phyloP scores from a whole-genome alignment of 2,888 invertebrate genomes.

The Portevinia maculata region DNA sequence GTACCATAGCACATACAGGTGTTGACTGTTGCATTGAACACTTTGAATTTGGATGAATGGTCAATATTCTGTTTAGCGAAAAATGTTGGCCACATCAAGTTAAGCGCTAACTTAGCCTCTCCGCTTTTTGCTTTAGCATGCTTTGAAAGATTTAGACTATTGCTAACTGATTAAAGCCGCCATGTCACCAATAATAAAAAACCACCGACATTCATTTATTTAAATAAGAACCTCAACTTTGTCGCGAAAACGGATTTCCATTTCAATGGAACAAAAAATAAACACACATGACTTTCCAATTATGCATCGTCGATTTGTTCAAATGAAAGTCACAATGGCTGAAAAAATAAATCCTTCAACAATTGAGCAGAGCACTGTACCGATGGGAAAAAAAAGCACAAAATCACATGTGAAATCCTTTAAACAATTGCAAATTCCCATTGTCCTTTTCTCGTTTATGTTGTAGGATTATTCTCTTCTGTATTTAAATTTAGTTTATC shows the following conservation, averaged over 20 bases:
- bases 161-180: too few relatives aligned
- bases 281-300: constrained; percentile 31
- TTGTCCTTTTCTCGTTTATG: constrained; percentile 32
- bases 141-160: too few relatives aligned
- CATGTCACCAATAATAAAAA: not conserved
- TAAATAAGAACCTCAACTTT: not conserved
- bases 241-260: constrained; percentile 12
- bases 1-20: too few relatives aligned
- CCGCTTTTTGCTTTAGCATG: too few relatives aligned
- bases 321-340: constrained; percentile 23
- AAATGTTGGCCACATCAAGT: too few relatives aligned
- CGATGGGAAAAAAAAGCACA: constrained; percentile 9
- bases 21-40: too few relatives aligned
- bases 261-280: not conserved
- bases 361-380: constrained; percentile 24
- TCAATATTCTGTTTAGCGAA: too few relatives aligned
- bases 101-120: too few relatives aligned
- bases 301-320: constrained; percentile 45
- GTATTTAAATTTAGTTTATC: constrained; percentile 58
- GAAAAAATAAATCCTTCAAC: constrained; percentile 53
- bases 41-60: too few relatives aligned
- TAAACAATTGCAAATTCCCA: constrained; percentile 56
- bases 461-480: constrained; percentile 33
- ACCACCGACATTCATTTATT: not conserved
- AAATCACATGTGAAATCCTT: constrained; percentile 63